Base-by-base conservation (phyloP, 2,888 invertebrate species). In the Ditula angustiorana region DNA sequence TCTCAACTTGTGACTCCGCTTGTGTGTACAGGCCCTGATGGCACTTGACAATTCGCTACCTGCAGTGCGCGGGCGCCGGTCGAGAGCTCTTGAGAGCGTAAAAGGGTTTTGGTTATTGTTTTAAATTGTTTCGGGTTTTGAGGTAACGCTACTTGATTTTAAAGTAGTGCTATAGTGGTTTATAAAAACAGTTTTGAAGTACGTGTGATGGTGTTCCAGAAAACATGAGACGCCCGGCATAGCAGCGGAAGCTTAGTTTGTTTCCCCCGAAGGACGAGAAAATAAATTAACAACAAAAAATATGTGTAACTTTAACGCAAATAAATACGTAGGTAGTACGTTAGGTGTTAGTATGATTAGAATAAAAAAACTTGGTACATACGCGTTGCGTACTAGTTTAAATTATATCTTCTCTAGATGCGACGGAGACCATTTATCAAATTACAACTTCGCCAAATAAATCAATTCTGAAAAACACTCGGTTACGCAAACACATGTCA, bases 401-500 rank as follows among this genome's bases (percentile, higher is more conserved):
- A n/a, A n/a, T n/a, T n/a, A n/a, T n/a, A n/a, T 16, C 37, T 16
- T 16, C 16, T 37, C 16, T n/a, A n/a, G n/a, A n/a, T n/a, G n/a
- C n/a, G n/a, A 8, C 16, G 7, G 16, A 2, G 16, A 16, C 16
- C 13, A 16, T 37, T 53, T 33, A 53, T 35, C 35, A 37, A 13
- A 37, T 13, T 7, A 16, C 37, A 7, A 37, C 37, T 37, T 16
- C 16, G 10, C 50, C n/a, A 50, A 50, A 50, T 28, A 50, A 50
- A 16, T 50, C 19, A 28, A 35, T n/a, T 52, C 33, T 23, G 30
- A 58, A 49, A 60, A 65, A 55, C 33, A 21, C 19, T 60, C 52
- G 57, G 66, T 63, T 61, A 69, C 64, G 70, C 67, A 69, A 74
- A 77, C 77, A 78, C 67, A 71, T 74, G 71, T 68, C 67, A 67